Conservation (phyloP, 2,113 vertebrate species). For the Apistogramma diplotaenia region DNA sequence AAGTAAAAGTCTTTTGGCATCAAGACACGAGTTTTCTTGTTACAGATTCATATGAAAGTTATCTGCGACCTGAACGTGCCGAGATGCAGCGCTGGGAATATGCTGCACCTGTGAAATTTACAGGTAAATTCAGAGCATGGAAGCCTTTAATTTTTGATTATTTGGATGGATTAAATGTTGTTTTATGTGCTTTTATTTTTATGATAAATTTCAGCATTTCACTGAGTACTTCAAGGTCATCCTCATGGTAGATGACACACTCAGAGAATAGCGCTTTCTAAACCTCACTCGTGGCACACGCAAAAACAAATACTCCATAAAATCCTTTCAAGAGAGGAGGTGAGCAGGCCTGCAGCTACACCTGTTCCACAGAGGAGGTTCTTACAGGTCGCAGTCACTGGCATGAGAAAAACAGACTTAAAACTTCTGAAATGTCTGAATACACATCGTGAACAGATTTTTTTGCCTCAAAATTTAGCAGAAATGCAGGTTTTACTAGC, state of each 20-base stretch:
- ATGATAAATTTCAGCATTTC: conserved; percentile 6
- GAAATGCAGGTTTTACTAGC: not conserved
- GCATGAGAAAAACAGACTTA: conserved; percentile 22
- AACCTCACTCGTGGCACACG: conserved; percentile 10
- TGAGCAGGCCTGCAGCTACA: not conserved
- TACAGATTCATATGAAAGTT: not conserved
- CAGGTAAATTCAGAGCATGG: not conserved
- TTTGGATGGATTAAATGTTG: not conserved
- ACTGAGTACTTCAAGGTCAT: conserved; percentile 11
- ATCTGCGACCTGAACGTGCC: not conserved
- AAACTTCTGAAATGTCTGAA: not conserved
- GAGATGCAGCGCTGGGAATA: not conserved
- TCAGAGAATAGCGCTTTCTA: not conserved
- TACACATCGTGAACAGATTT: not conserved
- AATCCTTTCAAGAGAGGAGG: conserved; percentile 15
- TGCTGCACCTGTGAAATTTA: not conserved
- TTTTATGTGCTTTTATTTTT: conserved; percentile 23
- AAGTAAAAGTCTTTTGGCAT: not conserved
- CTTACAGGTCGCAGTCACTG: not conserved
- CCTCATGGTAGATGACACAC: not conserved
- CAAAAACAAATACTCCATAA: conserved; percentile 15
- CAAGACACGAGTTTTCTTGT: not conserved
- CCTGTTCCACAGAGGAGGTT: conserved; percentile 31
- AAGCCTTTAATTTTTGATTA: not conserved
- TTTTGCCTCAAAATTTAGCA: not conserved